phyloP scores from a whole-genome alignment of 2,888 invertebrate species.

The Andrena fulva region DNA sequence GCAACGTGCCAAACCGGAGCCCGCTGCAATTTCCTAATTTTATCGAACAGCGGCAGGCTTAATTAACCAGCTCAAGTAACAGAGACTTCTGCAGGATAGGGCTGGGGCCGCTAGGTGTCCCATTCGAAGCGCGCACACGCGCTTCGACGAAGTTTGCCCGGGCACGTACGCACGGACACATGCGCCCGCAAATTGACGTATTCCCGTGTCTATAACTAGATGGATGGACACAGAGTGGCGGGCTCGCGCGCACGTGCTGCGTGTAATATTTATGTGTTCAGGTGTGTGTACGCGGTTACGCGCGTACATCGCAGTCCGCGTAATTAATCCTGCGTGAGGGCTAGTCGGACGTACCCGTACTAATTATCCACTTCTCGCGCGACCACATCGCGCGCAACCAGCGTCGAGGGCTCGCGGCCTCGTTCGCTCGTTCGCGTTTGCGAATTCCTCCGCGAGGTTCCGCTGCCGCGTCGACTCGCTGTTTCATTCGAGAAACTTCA shows the following conservation, averaged over 20 bases:
- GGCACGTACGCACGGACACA: slow-evolving; percentile 7
- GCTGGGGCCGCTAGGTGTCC: not conserved
- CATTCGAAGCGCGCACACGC: not conserved
- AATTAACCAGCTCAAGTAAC: not conserved
- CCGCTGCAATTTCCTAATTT: not conserved
- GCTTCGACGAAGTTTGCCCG: slow-evolving; percentile 28
- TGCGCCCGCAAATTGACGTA: slow-evolving; percentile 39
- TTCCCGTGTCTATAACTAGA: slow-evolving; percentile 44
- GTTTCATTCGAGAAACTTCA: not conserved
- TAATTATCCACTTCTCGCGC: slow-evolving; percentile 76
- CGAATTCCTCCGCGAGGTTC: not conserved
- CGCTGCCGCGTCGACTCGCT: not conserved
- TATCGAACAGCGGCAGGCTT: not conserved
- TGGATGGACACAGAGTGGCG: slow-evolving; percentile 16
- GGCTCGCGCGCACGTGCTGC: slow-evolving; percentile 32
- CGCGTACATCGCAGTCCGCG: slow-evolving; percentile 60
- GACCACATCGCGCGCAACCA: slow-evolving; percentile 42
- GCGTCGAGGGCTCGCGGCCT: not conserved
- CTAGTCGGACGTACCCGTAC: slow-evolving; percentile 69
- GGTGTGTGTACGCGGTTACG: slow-evolving; percentile 56
- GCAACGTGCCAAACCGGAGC: not conserved
- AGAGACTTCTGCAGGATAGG: not conserved
- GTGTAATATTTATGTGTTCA: slow-evolving; percentile 60
- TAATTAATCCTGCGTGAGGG: slow-evolving; percentile 75
- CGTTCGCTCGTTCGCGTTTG: not conserved